phyloP scores from a whole-genome alignment of 2,113 vertebrate genomes.

The Sitta europaea region DNA sequence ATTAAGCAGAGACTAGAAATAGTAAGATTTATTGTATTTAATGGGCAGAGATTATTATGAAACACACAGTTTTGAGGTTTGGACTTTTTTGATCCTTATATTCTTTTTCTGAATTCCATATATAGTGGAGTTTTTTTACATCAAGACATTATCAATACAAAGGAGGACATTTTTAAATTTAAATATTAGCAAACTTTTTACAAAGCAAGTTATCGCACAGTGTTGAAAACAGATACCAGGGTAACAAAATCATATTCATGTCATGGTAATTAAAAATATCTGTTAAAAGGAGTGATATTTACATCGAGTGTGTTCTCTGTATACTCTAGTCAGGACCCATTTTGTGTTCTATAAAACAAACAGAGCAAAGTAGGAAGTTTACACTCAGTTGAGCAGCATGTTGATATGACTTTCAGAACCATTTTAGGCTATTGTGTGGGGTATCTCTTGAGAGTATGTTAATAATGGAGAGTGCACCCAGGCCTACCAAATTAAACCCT shows the following conservation, averaged over 20 bases:
- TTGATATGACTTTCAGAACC: neutral
- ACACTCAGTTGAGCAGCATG: neutral
- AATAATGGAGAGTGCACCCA: neutral
- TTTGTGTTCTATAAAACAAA: neutral
- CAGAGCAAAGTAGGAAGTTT: neutral
- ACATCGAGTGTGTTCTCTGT: neutral
- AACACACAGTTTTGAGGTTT: neutral
- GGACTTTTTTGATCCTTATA: neutral
- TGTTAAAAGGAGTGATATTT: neutral
- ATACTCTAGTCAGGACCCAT: neutral
- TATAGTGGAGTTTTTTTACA: neutral
- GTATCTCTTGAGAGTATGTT: fast-evolving
- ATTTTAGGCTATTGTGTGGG: neutral
- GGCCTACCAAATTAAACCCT: neutral
- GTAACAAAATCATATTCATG: neutral
- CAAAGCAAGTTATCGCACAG: neutral
- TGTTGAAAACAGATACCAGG: neutral
- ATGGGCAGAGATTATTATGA: constrained; percentile 40
- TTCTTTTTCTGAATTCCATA: neutral
- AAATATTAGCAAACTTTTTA: neutral
- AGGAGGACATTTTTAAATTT: neutral
- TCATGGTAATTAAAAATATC: neutral
- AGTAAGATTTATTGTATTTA: constrained; percentile 66
- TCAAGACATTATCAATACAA: neutral
- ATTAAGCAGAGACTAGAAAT: constrained; percentile 70